Base-by-base conservation (phyloP, 2,888 invertebrate species). In the Xylophagus ater region DNA sequence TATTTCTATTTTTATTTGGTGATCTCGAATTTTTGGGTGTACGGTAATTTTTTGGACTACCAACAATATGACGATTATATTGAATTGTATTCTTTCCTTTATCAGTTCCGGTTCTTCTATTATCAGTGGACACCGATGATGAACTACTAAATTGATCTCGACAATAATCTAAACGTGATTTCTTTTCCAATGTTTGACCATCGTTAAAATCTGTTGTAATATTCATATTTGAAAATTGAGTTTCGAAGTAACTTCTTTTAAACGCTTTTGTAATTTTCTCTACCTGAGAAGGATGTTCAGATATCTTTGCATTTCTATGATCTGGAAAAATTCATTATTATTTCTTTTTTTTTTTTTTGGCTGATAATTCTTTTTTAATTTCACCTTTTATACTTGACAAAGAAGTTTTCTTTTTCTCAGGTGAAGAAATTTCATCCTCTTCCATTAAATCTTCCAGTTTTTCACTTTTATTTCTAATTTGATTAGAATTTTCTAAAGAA, bases 41-140 rank as follows among this genome's bases (percentile, higher is more conserved):
- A 19, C 90, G 72, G 48, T 74, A 57, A 1, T 69, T 58, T 48
- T 71, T 72, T 26, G 85, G 81, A 29, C 90, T 73, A 51, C 67
- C 51, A 49, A 71, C 67, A 8, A 69, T 55, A 51, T 88, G 93
- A 61, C 78, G 76, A 49, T 81, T 77, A 59, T 93, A 93, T 26
- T 85, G 87, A 47, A 80, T 65, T 19, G 93, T 93, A 56, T 89
- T 90, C 66, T 92, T 93, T 9, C 94, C 66, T 12, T 77, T 72
- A 66, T 93, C 85, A 6, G 74, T 76, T 65, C 92, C 92, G 20
- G 67, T 54, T 49, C 74, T 71, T 23, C 18, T 19, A n/a, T 25
- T 17, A 4, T 35, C 38, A 8, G 36, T 35, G 0, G 55, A 55
- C 1, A 55, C 55, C 2, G 57, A 56, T 3, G 49, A 47, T 0